A percentile compares a stretch with the other conserved stretches of the same genome.
phyloP scores from a whole-genome alignment of 2,797 vertebrate species.

The Myripristis murdjan region DNA sequence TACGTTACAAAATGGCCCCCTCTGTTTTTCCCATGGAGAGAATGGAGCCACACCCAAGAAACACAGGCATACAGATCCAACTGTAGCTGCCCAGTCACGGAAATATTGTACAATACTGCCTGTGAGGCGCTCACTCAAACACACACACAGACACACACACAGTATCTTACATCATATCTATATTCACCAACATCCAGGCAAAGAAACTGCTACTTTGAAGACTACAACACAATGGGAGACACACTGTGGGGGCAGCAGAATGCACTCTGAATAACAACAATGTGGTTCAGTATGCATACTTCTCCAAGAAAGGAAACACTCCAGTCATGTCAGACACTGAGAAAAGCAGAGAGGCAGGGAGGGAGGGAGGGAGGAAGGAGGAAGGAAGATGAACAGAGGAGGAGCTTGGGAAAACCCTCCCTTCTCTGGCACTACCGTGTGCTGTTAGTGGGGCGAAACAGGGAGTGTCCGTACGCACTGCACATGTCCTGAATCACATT shows the following conservation, averaged over 20 bases:
- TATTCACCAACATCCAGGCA: constrained; percentile 12
- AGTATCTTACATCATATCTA: not conserved
- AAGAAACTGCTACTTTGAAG: constrained; percentile 24
- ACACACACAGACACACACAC: constrained; percentile 4
- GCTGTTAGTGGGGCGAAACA: constrained; percentile 20
- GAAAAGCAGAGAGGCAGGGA: too few species aligned
- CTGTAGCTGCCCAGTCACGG: constrained; percentile 32
- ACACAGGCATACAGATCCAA: constrained; percentile 21
- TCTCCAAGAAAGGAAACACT: constrained; percentile 29
- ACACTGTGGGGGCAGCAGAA: constrained; percentile 32
- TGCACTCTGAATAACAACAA: constrained; percentile 39
- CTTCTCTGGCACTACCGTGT: constrained; percentile 11
- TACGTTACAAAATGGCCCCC: constrained; percentile 51
- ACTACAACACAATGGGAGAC: constrained; percentile 40
- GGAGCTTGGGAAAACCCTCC: constrained; percentile 58
- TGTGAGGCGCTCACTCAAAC: constrained; percentile 6
- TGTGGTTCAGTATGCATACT: constrained; percentile 34
- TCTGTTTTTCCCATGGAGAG: constrained; percentile 24
- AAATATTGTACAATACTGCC: constrained; percentile 22
- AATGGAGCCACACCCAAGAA: constrained; percentile 53
- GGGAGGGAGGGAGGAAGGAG: not conserved
- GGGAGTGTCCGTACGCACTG: constrained; percentile 42
- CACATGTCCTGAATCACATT: constrained; percentile 65
- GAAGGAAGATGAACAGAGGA: not conserved
- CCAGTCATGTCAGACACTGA: constrained; percentile 42